Evolutionary conservation across 2,113 vertebrate genomes (phyloP).

Genomic region (Eurypyga helias): DNA sequence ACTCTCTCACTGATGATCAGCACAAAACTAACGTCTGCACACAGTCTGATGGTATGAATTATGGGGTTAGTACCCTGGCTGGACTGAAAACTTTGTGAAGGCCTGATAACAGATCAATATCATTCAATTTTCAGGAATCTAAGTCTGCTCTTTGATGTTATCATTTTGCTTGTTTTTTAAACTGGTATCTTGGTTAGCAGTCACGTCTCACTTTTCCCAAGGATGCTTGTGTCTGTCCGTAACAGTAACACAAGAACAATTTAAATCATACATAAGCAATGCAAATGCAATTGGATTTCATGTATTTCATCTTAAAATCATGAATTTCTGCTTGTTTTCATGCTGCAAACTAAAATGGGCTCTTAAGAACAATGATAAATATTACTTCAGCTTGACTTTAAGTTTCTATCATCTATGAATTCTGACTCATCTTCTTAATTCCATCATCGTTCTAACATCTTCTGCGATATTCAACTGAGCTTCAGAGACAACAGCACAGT

Average conservation of each 20-base stretch:
- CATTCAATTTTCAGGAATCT: background rate
- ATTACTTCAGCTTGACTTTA: background rate
- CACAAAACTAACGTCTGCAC: background rate
- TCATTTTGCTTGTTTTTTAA: background rate
- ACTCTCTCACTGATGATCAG: background rate
- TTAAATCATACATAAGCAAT: background rate
- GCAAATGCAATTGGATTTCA: background rate
- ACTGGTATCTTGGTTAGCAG: background rate
- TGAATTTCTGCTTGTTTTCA: background rate
- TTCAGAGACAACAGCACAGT: background rate
- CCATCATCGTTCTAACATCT: background rate
- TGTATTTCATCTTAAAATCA: background rate
- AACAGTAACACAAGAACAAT: background rate
- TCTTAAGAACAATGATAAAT: background rate
- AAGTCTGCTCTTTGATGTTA: background rate
- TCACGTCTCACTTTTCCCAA: background rate
- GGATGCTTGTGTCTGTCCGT: background rate
- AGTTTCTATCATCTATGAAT: background rate
- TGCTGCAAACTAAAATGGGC: background rate
- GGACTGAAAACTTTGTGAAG: background rate
- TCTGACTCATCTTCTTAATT: background rate
- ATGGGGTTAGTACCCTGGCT: background rate
- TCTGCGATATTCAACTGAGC: background rate
- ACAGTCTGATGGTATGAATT: background rate
- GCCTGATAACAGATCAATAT: background rate